phyloP scores from a whole-genome alignment of 2,113 vertebrate genomes.

The Urocynchramus pylzowi region DNA sequence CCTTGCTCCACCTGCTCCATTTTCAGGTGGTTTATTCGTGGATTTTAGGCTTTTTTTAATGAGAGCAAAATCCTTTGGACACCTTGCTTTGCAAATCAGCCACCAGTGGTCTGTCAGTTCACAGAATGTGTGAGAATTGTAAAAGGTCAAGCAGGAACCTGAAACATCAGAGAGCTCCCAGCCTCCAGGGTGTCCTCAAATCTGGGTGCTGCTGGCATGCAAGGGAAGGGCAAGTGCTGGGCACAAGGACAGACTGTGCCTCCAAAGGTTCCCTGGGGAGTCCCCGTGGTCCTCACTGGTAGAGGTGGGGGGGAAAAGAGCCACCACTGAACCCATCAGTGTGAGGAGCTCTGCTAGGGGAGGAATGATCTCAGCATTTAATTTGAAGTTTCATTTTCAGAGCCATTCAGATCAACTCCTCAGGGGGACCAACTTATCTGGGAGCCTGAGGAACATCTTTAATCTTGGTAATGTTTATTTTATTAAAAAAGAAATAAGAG shows the following conservation, averaged over 20 bases:
- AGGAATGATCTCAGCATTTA: background rate
- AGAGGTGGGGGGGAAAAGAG: background rate
- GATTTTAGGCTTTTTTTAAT: conserved; percentile 23
- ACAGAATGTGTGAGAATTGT: background rate
- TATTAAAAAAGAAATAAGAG: conserved; percentile 58
- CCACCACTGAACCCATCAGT: background rate
- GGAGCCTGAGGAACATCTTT: background rate
- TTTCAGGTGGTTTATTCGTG: background rate
- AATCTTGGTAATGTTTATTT: conserved; percentile 31
- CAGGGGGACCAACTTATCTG: background rate
- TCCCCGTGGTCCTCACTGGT: accelerated
- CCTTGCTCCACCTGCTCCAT: background rate
- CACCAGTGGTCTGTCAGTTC: conserved; percentile 31
- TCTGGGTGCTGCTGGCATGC: background rate
- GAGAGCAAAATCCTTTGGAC: conserved; percentile 15
- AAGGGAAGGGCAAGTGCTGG: background rate
- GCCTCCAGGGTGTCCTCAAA: background rate
- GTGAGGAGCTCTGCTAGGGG: background rate
- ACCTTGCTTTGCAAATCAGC: conserved; percentile 48
- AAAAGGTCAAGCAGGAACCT: conserved; percentile 56
- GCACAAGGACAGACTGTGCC: background rate
- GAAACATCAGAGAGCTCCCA: background rate
- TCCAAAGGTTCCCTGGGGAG: background rate
- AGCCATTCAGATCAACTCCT: background rate
- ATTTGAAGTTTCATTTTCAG: conserved; percentile 10